Base-by-base conservation (phyloP, 1,140 invertebrate genomes). In the Tachypleus tridentatus region DNA sequence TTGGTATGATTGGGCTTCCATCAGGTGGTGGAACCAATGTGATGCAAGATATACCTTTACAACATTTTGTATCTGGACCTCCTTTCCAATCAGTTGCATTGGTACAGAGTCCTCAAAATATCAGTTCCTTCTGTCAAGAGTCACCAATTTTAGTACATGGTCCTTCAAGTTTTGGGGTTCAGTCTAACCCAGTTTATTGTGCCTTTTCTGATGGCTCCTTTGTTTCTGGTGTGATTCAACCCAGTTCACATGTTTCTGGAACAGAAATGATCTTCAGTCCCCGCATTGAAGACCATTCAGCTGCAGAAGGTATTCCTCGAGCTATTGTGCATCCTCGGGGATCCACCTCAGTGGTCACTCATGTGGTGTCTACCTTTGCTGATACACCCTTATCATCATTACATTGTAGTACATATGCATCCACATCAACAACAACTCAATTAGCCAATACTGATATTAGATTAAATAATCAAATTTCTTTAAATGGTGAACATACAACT, bases 131-230 rank as follows among this genome's bases (percentile, higher is more conserved):
- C 60, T 63, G 63, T 59, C 64, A 68, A 58, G 64, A 68, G 59
- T 64, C 65, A 53, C 57, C 67, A 60, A 57, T 68, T 29, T 61
- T 68, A 61, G 61, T 68, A n/a, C 65, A 68, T 68, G 67, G 65
- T 50, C 60, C 63, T 57, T 67, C 66, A 58, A 56, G 62, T 8
- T 57, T 67, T 58, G 62, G 60, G 49, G 66, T 67, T 47, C 66
- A 67, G 57, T 63, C 66, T 59, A 64, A 63, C 51, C 66, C 64
- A 57, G 64, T 67, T 58, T 63, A 67, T 57, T 65, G 67, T 68
- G 67, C 67, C 67, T 68, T 68, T 63, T 61, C 61, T 64, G 63
- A 60, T 65, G 67, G 67, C 65, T 68, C 67, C 57, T 64, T 68
- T 58, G 67, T 68, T 65, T 61, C 67, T 65, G 65, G 65, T 56